A percentile compares a stretch with the other conserved stretches of the same genome.
Conservation (phyloP, 2,888 invertebrate genomes). For the Microctonus brassicae region DNA sequence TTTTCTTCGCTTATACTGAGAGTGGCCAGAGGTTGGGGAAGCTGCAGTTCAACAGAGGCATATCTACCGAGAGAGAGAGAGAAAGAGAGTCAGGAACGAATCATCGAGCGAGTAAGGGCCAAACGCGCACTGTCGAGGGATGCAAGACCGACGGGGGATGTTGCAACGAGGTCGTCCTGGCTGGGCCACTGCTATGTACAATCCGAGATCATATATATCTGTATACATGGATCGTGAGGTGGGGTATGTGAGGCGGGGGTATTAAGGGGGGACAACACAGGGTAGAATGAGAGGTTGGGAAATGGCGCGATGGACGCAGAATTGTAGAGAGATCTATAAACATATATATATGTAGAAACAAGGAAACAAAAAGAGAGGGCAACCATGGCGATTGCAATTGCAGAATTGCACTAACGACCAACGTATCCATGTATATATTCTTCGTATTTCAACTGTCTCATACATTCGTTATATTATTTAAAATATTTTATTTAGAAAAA, state of each 20-base stretch:
- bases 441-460: no score
- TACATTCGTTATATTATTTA: no score
- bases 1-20: slow-evolving; percentile 1
- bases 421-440: no score
- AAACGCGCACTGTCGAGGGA: neutral
- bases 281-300: neutral
- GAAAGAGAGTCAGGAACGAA: slow-evolving; percentile 13
- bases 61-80: neutral
- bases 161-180: neutral
- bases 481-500: no score
- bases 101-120: slow-evolving; percentile 8
- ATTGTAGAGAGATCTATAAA: neutral
- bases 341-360: neutral
- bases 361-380: neutral
- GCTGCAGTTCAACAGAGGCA: neutral
- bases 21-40: slow-evolving; percentile 6
- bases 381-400: no score
- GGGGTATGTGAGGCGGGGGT: neutral
- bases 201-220: neutral
- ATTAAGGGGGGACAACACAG: neutral
- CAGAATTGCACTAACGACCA: no score
- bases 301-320: neutral
- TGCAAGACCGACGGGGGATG: neutral
- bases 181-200: neutral
- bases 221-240: neutral